Conservation (phyloP, 2,113 vertebrate species). For the Jacana jacana region DNA sequence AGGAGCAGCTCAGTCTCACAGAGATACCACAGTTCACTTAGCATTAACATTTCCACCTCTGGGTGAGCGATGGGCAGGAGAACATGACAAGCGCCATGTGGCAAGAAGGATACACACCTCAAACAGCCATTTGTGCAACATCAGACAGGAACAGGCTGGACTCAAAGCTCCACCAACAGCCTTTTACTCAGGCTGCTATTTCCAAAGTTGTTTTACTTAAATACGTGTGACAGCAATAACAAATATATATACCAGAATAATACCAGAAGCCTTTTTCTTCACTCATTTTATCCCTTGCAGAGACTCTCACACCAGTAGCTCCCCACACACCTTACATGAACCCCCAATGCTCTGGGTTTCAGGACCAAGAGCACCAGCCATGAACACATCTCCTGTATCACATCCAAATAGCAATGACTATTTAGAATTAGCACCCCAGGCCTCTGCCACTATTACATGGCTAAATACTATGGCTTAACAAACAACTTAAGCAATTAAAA, state of each 20-base stretch:
- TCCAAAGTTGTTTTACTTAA: not conserved
- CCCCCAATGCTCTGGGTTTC: not conserved
- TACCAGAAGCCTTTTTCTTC: not conserved
- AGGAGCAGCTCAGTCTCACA: not conserved
- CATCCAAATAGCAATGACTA: not conserved
- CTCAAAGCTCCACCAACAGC: not conserved
- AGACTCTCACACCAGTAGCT: not conserved
- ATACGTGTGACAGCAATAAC: not conserved
- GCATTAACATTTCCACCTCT: not conserved
- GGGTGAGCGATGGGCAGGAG: not conserved
- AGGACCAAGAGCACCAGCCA: not conserved
- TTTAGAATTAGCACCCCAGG: not conserved
- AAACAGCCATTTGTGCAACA: too few species aligned
- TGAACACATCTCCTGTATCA: not conserved
- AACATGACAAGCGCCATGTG: not conserved
- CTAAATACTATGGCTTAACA: not conserved
- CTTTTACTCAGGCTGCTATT: not conserved
- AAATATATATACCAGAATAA: not conserved
- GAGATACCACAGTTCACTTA: not conserved
- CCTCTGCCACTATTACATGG: not conserved
- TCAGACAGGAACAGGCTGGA: not conserved
- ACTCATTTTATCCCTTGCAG: not conserved
- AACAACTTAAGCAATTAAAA: not conserved
- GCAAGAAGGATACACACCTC: not conserved
- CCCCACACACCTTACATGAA: too few species aligned